Evolutionary conservation across 2,797 vertebrate genomes (phyloP).

Genomic region (Scleropages formosus): DNA sequence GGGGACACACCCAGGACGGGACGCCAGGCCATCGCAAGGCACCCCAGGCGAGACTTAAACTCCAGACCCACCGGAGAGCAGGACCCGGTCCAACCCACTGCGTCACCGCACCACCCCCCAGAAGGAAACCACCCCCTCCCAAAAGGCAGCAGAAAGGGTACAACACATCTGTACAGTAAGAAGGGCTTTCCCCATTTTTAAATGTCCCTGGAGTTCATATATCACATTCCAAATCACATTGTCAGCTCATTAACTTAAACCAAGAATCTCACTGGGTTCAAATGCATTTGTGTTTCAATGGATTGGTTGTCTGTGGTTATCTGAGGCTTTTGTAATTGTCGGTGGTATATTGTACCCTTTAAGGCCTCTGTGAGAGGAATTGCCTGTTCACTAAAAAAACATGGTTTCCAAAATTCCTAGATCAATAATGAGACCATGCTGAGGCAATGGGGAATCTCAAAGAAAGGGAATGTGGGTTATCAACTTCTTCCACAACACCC

Average conservation of each 20-base stretch:
- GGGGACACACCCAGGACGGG: too few species aligned
- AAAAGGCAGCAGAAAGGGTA: slow-evolving; percentile 1
- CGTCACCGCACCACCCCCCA: too few species aligned
- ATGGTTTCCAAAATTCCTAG: slow-evolving; percentile 6
- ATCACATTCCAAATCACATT: slow-evolving; percentile 21
- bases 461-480: slow-evolving; percentile 13
- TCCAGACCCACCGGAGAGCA: too few species aligned
- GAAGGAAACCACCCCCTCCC: too few species aligned
- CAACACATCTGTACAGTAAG: slow-evolving; percentile 9
- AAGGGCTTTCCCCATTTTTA: neutral
- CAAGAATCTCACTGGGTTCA: neutral
- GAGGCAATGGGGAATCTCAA: neutral
- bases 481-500: slow-evolving; percentile 14
- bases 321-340: neutral
- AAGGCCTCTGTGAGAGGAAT: neutral
- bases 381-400: too few species aligned
- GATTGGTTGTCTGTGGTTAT: neutral
- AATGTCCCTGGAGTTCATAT: slow-evolving; percentile 23
- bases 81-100: too few species aligned
- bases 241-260: slow-evolving; percentile 24
- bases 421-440: neutral
- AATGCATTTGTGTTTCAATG: slow-evolving; percentile 4
- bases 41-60: too few species aligned
- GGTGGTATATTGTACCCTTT: neutral
- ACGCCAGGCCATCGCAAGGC: too few species aligned